These are phyloP conservation scores for Squalus acanthias DNA, from an alignment of 2,797 vertebrate species.

Conservation along the genomic window DNA sequence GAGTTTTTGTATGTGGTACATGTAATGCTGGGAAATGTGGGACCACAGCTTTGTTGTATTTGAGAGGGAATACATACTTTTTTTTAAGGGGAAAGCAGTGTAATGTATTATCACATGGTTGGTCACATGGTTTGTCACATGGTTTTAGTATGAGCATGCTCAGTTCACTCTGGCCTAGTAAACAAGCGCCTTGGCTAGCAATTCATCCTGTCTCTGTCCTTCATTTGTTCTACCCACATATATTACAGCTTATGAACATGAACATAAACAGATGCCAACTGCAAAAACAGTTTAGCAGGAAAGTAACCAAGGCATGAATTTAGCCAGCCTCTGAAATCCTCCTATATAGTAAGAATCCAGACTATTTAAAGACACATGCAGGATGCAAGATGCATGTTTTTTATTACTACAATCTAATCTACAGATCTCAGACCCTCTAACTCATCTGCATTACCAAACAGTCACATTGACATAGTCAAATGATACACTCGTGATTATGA, in stretches of 20 bases:
- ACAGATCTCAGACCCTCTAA: background rate
- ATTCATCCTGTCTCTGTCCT: no score
- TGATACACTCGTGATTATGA: background rate
- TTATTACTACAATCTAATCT: background rate
- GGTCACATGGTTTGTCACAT: no score
- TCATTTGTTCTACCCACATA: no score
- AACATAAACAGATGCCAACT: background rate
- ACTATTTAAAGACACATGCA: background rate
- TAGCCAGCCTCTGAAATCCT: background rate
- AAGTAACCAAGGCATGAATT: background rate
- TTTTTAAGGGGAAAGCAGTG: no score
- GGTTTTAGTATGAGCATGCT: no score
- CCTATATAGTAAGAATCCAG: background rate
- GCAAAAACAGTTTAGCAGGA: background rate
- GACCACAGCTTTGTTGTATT: no score
- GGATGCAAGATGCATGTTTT: background rate
- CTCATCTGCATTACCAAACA: background rate
- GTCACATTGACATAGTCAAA: background rate
- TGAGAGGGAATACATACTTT: no score
- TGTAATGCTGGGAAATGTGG: no score
- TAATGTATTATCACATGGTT: no score
- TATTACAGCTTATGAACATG: background rate
- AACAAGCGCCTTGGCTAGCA: no score
- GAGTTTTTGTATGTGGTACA: no score
- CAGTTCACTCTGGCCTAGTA: no score